Conservation (phyloP, 2,113 vertebrate genomes). For the Caloenas nicobarica region DNA sequence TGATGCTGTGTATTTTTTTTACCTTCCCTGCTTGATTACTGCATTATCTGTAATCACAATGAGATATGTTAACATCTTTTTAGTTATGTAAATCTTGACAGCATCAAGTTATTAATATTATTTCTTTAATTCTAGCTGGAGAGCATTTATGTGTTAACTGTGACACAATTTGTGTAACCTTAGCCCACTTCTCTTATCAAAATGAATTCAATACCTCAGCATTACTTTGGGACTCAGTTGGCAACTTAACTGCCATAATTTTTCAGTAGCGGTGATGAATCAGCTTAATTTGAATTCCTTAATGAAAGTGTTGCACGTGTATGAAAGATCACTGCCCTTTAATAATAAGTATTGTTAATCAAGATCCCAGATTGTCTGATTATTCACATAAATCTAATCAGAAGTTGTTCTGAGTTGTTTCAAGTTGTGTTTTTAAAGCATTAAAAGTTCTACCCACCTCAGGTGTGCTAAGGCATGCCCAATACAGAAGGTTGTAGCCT, state of each 20-base stretch:
- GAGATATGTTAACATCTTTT: background rate
- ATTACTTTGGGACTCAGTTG: background rate
- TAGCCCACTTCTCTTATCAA: background rate
- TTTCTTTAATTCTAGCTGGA: background rate
- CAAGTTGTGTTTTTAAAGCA: background rate
- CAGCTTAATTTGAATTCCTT: slow-evolving; percentile 14
- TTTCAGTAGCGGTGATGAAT: background rate
- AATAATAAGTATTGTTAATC: background rate
- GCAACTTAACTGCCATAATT: background rate
- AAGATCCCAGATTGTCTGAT: background rate
- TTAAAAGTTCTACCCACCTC: background rate
- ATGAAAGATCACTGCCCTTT: background rate
- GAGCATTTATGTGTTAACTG: background rate
- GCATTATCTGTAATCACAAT: background rate
- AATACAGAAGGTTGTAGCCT: background rate
- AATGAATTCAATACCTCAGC: background rate
- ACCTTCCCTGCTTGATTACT: background rate
- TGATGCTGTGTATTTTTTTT: background rate
- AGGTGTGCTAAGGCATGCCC: background rate
- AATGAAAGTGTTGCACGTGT: background rate
- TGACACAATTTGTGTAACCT: background rate
- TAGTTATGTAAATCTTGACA: background rate
- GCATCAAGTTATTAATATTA: background rate
- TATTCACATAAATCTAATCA: background rate
- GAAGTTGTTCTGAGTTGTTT: background rate